Evolutionary conservation across 2,888 invertebrate species (phyloP).

Genomic region (Caenorhabditis sp.): DNA sequence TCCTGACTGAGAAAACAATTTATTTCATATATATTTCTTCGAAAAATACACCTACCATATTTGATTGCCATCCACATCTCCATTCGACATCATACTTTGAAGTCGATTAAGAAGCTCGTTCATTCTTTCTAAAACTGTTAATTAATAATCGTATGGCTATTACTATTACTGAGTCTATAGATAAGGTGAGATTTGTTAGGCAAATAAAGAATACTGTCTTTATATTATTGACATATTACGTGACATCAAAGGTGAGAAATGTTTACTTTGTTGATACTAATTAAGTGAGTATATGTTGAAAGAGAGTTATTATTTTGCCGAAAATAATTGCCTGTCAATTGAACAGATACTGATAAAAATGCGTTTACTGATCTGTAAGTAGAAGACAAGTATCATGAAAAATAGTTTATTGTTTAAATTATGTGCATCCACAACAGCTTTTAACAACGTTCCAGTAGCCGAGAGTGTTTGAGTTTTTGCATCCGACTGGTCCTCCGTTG

Average conservation of each 20-base stretch:
- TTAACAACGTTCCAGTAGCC: conserved; percentile 61
- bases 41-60: not conserved
- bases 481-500: conserved; percentile 64
- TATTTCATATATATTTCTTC: conserved; percentile 1
- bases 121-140: too few relatives aligned
- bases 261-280: not conserved
- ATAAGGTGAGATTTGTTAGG: not conserved
- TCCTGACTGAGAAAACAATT: conserved; percentile 20
- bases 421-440: conserved; percentile 55
- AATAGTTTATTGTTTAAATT: conserved; percentile 18
- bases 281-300: not conserved
- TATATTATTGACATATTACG: not conserved
- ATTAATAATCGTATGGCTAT: too few relatives aligned
- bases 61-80: conserved; percentile 7
- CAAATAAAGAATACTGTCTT: not conserved
- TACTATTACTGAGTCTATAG: not conserved
- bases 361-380: too few relatives aligned
- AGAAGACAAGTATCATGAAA: too few relatives aligned
- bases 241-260: not conserved
- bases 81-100: conserved; percentile 6
- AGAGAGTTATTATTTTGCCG: too few relatives aligned
- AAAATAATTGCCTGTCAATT: not conserved
- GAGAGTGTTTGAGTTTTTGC: conserved; percentile 53
- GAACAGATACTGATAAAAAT: not conserved
- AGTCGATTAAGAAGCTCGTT: conserved; percentile 28